phyloP scores from a whole-genome alignment of 2,797 vertebrate species.

The Sebastes vulpes region DNA sequence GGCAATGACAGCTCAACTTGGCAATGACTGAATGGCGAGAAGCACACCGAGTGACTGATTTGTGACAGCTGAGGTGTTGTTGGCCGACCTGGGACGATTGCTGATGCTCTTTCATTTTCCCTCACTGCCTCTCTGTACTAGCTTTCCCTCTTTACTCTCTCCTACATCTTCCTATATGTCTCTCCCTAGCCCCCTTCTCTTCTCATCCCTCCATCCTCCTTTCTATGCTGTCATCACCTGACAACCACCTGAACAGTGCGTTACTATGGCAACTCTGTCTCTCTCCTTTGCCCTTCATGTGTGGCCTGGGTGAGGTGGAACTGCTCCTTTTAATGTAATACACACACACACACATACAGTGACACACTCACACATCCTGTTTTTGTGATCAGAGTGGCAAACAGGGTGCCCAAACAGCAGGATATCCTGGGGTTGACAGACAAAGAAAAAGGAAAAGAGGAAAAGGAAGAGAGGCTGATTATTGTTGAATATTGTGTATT shows the following conservation, averaged over 20 bases:
- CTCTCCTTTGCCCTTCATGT: conserved; percentile 50
- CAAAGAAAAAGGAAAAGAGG: conserved; percentile 5
- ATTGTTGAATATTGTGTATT: not conserved
- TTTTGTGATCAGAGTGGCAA: conserved; percentile 55
- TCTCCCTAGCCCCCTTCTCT: not conserved
- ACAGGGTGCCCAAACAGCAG: conserved; percentile 58
- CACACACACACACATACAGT: not conserved
- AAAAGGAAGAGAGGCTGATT: conserved; percentile 9
- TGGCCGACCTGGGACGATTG: conserved; percentile 6
- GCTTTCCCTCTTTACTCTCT: not conserved
- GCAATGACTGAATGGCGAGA: conserved; percentile 31
- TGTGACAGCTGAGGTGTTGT: conserved; percentile 27
- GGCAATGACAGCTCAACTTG: conserved; percentile 29
- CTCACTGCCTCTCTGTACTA: not conserved
- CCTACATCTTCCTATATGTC: not conserved
- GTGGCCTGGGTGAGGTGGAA: conserved; percentile 40
- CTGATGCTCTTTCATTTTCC: conserved; percentile 1
- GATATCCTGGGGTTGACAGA: conserved; percentile 61
- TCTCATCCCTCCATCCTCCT: conserved; percentile 24
- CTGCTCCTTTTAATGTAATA: conserved; percentile 23
- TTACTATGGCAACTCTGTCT: conserved; percentile 69
- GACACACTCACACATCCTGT: conserved; percentile 54
- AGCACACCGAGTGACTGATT: conserved; percentile 23
- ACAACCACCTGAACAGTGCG: conserved; percentile 62
- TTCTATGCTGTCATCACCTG: conserved; percentile 52